Evolutionary conservation across 2,888 invertebrate genomes (phyloP), one percentile per base, ranked within the genome.

Genomic region (Euspilapteryx auroguttella): DNA sequence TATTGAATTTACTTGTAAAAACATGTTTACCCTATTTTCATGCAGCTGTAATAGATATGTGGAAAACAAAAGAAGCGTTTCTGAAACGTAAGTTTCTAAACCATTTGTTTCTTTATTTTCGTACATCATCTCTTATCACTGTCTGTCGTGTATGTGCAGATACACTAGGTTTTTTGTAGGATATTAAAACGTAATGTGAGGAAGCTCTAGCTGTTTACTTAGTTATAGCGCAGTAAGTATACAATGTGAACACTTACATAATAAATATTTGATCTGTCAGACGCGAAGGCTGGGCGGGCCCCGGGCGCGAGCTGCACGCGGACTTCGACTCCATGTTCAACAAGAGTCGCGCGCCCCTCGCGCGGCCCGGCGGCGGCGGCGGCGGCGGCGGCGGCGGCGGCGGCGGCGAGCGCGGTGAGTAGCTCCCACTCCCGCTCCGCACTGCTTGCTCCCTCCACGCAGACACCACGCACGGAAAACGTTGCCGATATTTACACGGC

Each of bases 301-400:
- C 87, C 43, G 87, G 87, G 52, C 81, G 87, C 43, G 87, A 87
- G 52, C 56, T 86, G 51, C 81, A 83, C 47, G 79, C 82, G 27
- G 86, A 87, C 49, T 83, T 86, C 64, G 86, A 87, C 48, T 83
- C 83, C 32, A 84, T 85, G 66, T 86, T 86, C 76, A 81, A 77
- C 51, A 79, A 75, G 54, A n/a, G n/a, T 42, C 55, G 32, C n/a
- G n/a, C n/a, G n/a, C n/a, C n/a, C n/a, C n/a, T n/a, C n/a, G n/a
- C n/a, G n/a, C n/a, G n/a, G n/a, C n/a, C n/a, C n/a, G n/a, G n/a
- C n/a, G n/a, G n/a, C n/a, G n/a, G n/a, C n/a, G n/a, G n/a, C n/a
- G n/a, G n/a, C n/a, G n/a, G n/a, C n/a, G n/a, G n/a, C n/a, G n/a
- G n/a, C n/a, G n/a, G n/a, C n/a, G n/a, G n/a, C 66, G 69, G 42